Conservation (phyloP, 2,888 invertebrate genomes). For the Papilio protenor region DNA sequence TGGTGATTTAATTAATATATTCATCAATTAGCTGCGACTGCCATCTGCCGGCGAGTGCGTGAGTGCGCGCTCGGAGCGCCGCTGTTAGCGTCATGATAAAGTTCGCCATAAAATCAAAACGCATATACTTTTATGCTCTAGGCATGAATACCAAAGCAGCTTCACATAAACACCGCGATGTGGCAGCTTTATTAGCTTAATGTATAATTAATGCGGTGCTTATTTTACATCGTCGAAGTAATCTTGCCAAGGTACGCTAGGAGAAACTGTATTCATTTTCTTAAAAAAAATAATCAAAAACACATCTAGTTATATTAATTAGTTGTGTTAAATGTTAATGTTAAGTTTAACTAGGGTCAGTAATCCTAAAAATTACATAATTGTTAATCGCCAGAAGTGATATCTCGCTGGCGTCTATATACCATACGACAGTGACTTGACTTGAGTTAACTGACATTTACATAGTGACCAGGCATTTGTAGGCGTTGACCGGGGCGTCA, state of each 20-base stretch:
- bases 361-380: no score
- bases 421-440: no score
- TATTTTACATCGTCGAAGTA: not conserved
- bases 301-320: not conserved
- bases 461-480: no score
- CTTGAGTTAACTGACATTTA: no score
- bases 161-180: not conserved
- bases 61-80: not conserved
- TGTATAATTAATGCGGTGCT: constrained; percentile 9
- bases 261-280: not conserved
- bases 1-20: constrained; percentile 25
- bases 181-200: constrained; percentile 13
- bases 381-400: no score
- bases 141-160: constrained; percentile 15
- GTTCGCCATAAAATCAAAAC: constrained; percentile 24
- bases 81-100: constrained; percentile 13
- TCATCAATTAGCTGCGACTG: constrained; percentile 2
- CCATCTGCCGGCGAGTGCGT: not conserved
- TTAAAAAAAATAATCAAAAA: no score
- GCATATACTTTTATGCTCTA: constrained; percentile 17
- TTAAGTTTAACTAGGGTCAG: not conserved
- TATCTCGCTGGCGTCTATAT: no score
- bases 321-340: not conserved
- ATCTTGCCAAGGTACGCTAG: not conserved
- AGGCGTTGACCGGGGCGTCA: no score